Percentiles rank a stretch among this genome's conserved stretches.
phyloP scores from a whole-genome alignment of 1,140 invertebrate genomes.

The Drosophila santomea region DNA sequence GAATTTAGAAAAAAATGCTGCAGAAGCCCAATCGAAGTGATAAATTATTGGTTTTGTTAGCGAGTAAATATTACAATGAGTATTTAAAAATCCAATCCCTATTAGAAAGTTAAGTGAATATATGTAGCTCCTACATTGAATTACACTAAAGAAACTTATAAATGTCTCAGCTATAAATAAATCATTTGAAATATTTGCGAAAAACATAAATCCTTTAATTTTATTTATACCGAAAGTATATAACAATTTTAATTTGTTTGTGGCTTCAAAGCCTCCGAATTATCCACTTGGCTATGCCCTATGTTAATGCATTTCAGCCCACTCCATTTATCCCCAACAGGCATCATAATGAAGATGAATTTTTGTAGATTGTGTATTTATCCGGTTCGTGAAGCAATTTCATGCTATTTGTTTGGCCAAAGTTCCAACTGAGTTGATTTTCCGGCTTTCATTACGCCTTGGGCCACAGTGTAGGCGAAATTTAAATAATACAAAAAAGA shows the following conservation, averaged over 20 bases:
- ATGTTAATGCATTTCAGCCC: slow-evolving; percentile 70
- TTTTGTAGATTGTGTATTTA: slow-evolving; percentile 82
- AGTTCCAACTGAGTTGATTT: slow-evolving; percentile 55
- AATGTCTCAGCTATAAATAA: not conserved
- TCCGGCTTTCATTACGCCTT: slow-evolving; percentile 27
- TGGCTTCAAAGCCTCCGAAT: not conserved
- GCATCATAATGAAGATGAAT: slow-evolving; percentile 71
- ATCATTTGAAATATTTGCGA: not conserved
- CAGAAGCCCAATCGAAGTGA: too few relatives aligned
- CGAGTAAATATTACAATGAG: not conserved
- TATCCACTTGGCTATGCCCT: slow-evolving; percentile 14
- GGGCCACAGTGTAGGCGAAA: slow-evolving; percentile 20
- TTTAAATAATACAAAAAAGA: slow-evolving; percentile 16
- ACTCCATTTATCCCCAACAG: slow-evolving; percentile 3
- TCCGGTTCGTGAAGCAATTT: slow-evolving; percentile 75
- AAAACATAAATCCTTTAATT: slow-evolving; percentile 9
- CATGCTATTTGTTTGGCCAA: slow-evolving; percentile 66
- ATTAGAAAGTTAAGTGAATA: too few relatives aligned
- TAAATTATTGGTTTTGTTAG: not conserved
- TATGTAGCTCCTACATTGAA: not conserved
- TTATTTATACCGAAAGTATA: not conserved
- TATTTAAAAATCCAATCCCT: too few relatives aligned
- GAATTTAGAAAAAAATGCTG: not conserved
- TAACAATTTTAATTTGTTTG: slow-evolving; percentile 53
- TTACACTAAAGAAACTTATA: not conserved